Percentiles rank a stretch among this genome's conserved stretches.
These are phyloP conservation scores for Phaetusa simplex DNA, from an alignment of 2,113 vertebrate species.

Conservation along the genomic window DNA sequence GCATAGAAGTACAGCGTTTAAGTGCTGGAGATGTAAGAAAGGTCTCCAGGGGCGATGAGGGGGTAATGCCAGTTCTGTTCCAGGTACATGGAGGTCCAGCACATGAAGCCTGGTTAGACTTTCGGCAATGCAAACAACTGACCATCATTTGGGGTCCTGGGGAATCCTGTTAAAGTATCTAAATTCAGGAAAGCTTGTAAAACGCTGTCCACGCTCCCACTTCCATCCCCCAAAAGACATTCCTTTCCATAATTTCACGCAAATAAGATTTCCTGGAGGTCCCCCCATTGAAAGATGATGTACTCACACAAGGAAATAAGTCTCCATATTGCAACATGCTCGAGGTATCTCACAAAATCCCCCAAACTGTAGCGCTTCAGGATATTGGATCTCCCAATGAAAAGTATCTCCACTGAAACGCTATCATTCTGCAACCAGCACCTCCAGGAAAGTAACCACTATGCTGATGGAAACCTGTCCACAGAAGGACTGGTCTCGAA, in stretches of 20 bases:
- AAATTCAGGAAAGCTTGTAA: neutral
- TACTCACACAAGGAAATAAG: neutral
- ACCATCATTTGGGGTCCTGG: neutral
- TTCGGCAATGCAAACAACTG: neutral
- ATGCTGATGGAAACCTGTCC: fast-evolving
- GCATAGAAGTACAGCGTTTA: neutral
- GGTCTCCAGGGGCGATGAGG: neutral
- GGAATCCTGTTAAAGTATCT: neutral
- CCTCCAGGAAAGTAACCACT: neutral
- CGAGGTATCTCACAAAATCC: neutral
- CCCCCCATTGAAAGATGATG: neutral
- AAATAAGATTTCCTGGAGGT: neutral
- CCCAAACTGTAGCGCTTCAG: neutral
- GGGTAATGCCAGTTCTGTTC: neutral
- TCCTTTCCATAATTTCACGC: neutral
- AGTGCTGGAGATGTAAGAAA: neutral
- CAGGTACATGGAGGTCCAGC: neutral
- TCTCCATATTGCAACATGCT: neutral
- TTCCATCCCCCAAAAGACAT: neutral
- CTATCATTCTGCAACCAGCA: neutral
- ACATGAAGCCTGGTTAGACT: neutral
- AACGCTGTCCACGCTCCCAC: neutral
- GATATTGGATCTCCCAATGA: neutral
- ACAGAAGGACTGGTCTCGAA: neutral
- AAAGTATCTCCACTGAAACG: neutral